Conservation (phyloP, 1,140 invertebrate species). For the Sycophila sp. region DNA sequence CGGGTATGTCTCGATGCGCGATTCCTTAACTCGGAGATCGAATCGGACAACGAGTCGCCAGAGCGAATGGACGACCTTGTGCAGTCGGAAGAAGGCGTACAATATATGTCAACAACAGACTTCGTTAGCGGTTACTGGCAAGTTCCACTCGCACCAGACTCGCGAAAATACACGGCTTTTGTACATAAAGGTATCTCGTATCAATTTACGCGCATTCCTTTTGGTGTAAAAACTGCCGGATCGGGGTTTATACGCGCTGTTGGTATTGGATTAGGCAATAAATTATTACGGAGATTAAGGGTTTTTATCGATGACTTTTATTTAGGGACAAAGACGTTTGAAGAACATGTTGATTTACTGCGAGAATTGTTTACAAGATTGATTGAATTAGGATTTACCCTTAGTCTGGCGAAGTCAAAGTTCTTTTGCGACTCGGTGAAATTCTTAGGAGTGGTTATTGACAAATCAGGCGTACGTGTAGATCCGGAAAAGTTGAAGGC, state of each 20-base stretch:
- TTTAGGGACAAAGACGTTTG: no score
- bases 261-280: not conserved
- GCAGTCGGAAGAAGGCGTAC: not conserved
- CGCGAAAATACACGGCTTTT: not conserved
- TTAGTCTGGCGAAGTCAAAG: conserved; percentile 13
- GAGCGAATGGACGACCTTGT: not conserved
- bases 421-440: not conserved
- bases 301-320: no score
- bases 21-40: not conserved
- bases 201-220: not conserved
- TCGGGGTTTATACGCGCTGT: conserved; percentile 47
- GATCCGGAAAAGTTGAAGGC: not conserved
- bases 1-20: conserved; percentile 48
- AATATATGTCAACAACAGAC: not conserved
- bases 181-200: not conserved
- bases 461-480: not conserved
- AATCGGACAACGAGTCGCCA: not conserved
- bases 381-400: not conserved
- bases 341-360: not conserved
- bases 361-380: not conserved
- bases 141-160: not conserved
- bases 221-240: conserved; percentile 39
- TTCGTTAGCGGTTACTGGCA: not conserved
- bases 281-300: conserved; percentile 8
- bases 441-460: not conserved